Evolutionary conservation across 2,797 vertebrate species (phyloP).

Genomic region (Aselliscus stoliczkanus): DNA sequence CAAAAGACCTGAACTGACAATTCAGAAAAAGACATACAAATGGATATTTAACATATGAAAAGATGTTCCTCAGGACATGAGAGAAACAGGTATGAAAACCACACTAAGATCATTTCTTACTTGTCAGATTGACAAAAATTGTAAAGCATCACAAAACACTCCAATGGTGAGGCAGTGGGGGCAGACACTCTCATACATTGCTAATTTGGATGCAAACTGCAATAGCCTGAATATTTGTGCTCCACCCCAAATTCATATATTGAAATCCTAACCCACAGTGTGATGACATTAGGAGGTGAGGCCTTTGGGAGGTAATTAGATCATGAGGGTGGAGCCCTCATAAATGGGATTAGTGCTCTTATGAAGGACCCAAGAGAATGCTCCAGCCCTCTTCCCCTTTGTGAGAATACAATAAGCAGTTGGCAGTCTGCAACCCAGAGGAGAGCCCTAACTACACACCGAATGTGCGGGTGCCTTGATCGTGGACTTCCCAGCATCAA

Average conservation of each 20-base stretch:
- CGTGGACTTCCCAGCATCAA: not conserved
- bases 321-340: not conserved
- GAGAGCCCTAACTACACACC: not conserved
- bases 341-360: not conserved
- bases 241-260: not conserved
- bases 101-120: not conserved
- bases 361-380: not conserved
- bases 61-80: not conserved
- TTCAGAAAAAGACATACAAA: not conserved
- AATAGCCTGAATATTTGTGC: not conserved
- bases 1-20: not conserved
- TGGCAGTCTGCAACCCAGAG: not conserved
- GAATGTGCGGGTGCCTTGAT: not conserved
- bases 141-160: not conserved
- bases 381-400: not conserved
- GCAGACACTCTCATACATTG: not conserved
- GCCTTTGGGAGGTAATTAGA: not conserved
- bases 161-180: not conserved
- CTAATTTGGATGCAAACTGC: not conserved
- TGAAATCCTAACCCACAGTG: not conserved
- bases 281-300: not conserved
- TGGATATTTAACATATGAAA: not conserved
- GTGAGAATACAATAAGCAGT: not conserved
- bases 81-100: not conserved
- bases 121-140: not conserved